These are phyloP conservation scores for Tubulanus polymorphus DNA, from an alignment of 2,888 invertebrate species.

Conservation along the genomic window DNA sequence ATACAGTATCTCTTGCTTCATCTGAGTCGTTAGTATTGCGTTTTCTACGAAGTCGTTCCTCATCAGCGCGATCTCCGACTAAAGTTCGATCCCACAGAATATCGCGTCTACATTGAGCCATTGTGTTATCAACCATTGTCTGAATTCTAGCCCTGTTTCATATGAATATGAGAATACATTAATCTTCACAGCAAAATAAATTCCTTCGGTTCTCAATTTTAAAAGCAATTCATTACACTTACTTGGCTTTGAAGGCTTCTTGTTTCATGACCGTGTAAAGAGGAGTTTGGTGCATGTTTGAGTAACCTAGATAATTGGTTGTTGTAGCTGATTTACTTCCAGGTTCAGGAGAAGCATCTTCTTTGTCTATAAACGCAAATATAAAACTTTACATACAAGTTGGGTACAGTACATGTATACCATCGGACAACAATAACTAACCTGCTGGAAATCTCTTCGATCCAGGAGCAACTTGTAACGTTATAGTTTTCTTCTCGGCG, in stretches of 20 bases:
- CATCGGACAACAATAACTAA: too few relatives aligned
- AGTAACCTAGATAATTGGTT: slow-evolving; percentile 63
- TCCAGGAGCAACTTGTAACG: slow-evolving; percentile 60
- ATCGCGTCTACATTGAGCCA: slow-evolving; percentile 67
- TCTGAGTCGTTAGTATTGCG: too few relatives aligned
- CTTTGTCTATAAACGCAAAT: too few relatives aligned
- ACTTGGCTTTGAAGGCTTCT: slow-evolving; percentile 36
- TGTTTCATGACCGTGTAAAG: slow-evolving; percentile 31
- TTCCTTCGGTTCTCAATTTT: too few relatives aligned
- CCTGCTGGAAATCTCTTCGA: slow-evolving; percentile 13
- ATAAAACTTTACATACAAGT: too few relatives aligned
- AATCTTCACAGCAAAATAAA: not conserved
- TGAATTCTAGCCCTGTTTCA: slow-evolving; percentile 55
- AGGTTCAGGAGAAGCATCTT: too few relatives aligned
- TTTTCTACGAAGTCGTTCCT: too few relatives aligned
- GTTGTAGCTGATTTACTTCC: too few relatives aligned
- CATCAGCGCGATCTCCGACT: slow-evolving; percentile 26
- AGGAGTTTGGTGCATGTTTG: slow-evolving; percentile 35
- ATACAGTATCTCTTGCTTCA: too few relatives aligned
- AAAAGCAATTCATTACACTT: slow-evolving; percentile 8
- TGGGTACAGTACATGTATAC: too few relatives aligned
- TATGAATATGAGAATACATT: too few relatives aligned
- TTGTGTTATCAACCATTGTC: slow-evolving; percentile 64
- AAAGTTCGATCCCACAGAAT: slow-evolving; percentile 68
- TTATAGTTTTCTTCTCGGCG: slow-evolving; percentile 61